These are phyloP conservation scores for Gibbula magus DNA, from an alignment of 2,888 invertebrate species.

Conservation along the genomic window DNA sequence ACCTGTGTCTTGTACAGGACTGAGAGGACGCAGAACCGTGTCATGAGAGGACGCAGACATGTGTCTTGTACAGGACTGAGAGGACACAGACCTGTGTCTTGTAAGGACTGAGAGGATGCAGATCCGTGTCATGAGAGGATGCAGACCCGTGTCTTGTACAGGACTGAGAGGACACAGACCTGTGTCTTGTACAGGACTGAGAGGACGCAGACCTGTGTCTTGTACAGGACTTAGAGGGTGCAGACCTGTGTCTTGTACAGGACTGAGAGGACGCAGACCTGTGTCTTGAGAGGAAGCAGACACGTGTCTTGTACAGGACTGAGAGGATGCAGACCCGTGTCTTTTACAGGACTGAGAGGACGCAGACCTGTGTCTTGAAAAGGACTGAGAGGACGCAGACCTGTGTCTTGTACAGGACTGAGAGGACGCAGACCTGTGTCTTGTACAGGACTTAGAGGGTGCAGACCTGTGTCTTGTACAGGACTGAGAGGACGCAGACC, in stretches of 20 bases:
- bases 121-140: too few relatives aligned
- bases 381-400: slow-evolving; percentile 34
- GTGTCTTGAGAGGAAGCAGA: too few relatives aligned
- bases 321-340: not conserved
- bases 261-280: slow-evolving; percentile 27
- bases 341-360: slow-evolving; percentile 44
- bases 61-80: slow-evolving; percentile 50
- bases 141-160: too few relatives aligned
- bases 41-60: too few relatives aligned
- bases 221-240: slow-evolving; percentile 41
- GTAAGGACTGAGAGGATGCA: slow-evolving; percentile 37
- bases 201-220: not conserved
- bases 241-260: slow-evolving; percentile 32
- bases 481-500: slow-evolving; percentile 28
- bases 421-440: not conserved
- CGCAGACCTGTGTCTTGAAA: not conserved
- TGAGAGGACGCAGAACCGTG: not conserved
- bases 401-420: slow-evolving; percentile 45
- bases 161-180: slow-evolving; percentile 28
- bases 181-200: slow-evolving; percentile 46
- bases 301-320: too few relatives aligned
- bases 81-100: not conserved
- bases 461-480: slow-evolving; percentile 31
- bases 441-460: slow-evolving; percentile 42
- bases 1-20: slow-evolving; percentile 45